Percentiles rank a stretch among this genome's conserved stretches.
Conservation (phyloP, 2,113 vertebrate genomes). For the Chamaea fasciata region DNA sequence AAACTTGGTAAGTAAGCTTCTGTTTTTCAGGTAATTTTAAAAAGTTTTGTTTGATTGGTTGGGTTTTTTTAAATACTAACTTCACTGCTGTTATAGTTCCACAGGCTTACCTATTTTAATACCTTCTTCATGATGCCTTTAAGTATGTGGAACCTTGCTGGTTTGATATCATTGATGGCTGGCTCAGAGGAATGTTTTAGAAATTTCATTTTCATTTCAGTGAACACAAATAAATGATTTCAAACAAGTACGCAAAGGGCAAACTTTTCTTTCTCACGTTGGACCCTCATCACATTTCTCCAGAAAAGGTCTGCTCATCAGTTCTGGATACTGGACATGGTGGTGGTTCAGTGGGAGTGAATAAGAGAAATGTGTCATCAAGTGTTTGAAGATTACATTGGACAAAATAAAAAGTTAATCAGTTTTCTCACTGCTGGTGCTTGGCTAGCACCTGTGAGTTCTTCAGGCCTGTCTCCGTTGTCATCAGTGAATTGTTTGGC, state of each 20-base stretch:
- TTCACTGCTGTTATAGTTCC: neutral
- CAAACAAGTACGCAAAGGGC: neutral
- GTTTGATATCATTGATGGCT: neutral
- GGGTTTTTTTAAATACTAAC: neutral
- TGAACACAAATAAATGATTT: neutral
- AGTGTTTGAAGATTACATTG: neutral
- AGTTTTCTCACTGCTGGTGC: neutral
- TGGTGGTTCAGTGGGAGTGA: neutral
- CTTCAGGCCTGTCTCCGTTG: fast-evolving
- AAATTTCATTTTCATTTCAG: neutral
- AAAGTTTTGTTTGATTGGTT: neutral
- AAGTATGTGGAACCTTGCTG: neutral
- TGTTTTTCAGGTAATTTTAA: neutral
- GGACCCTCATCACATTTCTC: neutral
- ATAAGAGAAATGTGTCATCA: neutral
- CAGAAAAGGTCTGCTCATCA: neutral
- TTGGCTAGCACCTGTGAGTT: neutral
- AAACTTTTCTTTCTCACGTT: neutral
- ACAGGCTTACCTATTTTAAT: neutral
- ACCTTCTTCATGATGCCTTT: neutral
- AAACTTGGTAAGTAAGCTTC: neutral
- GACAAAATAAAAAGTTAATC: neutral
- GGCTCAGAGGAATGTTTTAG: neutral
- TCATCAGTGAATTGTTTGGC: neutral
- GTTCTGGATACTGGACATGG: neutral